Base-by-base conservation (phyloP, 2,888 invertebrate genomes). In the Argynnis bischoffii region DNA sequence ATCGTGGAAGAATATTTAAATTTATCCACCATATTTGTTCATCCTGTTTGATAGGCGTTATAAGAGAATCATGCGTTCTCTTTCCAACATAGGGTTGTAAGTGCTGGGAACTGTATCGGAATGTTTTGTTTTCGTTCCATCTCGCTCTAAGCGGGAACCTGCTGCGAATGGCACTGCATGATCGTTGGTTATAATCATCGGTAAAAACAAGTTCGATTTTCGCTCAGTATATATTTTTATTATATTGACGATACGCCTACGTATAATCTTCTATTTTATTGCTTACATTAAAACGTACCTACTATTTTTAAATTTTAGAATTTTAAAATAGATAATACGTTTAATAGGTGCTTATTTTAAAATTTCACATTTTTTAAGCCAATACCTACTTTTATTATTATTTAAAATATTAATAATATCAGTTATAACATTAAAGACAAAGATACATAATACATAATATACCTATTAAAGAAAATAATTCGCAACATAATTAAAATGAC, bases 51-150 rank as follows among this genome's bases (percentile, higher is more conserved):
- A 61, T 67, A 84, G 79, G 57, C 66, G 78, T 72, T 79, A 15
- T 41, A 18, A 54, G 41, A 76, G 78, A 82, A 55, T 86, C 73
- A 71, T 63, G 71, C 75, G 73, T 69, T 87, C 87, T 81, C 84
- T 76, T 35, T 89, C 79, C 67, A 64, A 69, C 85, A 1, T 51
- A 72, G 0, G 74, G 66, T 51, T 57, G 74, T 54, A 63, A 61
- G 76, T 82, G 87, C 67, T 92, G 92, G 90, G 92, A 92, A 92
- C 87, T 89, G 90, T 88, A 79, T 88, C 86, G 92, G 90, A 89
- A 92, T 92, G 91, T 87, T 87, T 90, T 92, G 92, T 92, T 92
- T 92, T 92, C 87, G 86, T 86, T 81, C 88, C 67, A 72, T 91
- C 92, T 85, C 86, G 77, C 84, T 92, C 86, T 81, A 71, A 63